Conservation (phyloP, 2,113 vertebrate genomes). For the Tichodroma muraria region DNA sequence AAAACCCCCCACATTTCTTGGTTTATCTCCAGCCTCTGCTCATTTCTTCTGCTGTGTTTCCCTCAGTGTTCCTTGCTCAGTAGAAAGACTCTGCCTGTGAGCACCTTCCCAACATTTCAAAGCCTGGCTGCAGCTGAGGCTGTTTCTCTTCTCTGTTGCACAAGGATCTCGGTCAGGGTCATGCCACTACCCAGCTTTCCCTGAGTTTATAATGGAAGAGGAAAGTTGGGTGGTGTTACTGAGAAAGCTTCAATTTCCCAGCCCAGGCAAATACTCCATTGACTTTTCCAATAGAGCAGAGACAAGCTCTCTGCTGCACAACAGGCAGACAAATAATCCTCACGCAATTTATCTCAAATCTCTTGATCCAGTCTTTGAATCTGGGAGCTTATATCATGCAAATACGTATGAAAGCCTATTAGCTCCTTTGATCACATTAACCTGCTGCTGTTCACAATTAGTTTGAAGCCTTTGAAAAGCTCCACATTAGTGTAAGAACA, state of each 20-base stretch:
- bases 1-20: neutral
- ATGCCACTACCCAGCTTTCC: neutral
- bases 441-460: constrained; percentile 6
- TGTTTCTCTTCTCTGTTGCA: neutral
- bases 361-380: constrained; percentile 20
- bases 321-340: neutral
- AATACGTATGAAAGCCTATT: constrained; percentile 22
- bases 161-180: accelerated
- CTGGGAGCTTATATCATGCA: neutral
- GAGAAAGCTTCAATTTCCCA: neutral
- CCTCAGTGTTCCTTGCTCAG: neutral
- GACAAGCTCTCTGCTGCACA: neutral
- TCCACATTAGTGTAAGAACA: neutral
- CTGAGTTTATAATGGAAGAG: neutral
- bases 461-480: constrained; percentile 38
- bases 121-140: neutral
- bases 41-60: neutral
- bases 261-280: neutral
- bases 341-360: neutral
- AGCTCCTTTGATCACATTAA: constrained; percentile 41
- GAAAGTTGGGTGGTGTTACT: neutral
- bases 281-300: neutral
- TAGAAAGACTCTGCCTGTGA: neutral
- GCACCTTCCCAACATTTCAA: neutral
- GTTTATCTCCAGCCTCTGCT: neutral